phyloP scores from a whole-genome alignment of 2,888 invertebrate species.

The Lapara coniferarum region DNA sequence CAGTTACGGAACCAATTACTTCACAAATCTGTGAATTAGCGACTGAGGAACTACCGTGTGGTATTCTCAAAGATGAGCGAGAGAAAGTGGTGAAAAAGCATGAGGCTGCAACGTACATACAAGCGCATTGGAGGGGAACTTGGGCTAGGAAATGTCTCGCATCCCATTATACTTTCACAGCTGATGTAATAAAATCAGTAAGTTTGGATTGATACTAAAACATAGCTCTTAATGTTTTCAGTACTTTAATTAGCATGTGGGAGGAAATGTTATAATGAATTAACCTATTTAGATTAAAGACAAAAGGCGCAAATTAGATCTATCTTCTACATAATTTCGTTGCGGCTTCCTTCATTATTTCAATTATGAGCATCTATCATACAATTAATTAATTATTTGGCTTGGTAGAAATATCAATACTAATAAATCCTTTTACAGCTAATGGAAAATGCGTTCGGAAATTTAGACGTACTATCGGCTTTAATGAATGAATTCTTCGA shows the following conservation, averaged over 20 bases:
- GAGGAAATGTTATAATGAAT: too few relatives aligned
- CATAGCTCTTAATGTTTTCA: not conserved
- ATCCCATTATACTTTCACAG: conserved; percentile 41
- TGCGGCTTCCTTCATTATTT: not conserved
- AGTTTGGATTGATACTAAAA: conserved; percentile 36
- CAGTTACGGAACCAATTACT: conserved; percentile 42
- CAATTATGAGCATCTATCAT: too few relatives aligned
- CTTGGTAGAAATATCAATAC: not conserved
- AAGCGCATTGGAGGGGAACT: conserved; percentile 69
- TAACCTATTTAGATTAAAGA: too few relatives aligned
- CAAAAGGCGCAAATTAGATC: too few relatives aligned
- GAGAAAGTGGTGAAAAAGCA: conserved; percentile 59
- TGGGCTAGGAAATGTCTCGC: conserved; percentile 64
- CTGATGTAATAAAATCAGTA: conserved; percentile 63
- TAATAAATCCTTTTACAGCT: conserved; percentile 49
- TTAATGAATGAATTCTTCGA: conserved; percentile 74
- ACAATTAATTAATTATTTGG: too few relatives aligned
- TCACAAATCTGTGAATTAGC: conserved; percentile 67
- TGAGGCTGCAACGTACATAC: conserved; percentile 67
- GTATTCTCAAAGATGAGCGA: conserved; percentile 62
- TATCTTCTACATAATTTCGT: not conserved
- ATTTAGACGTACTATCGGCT: conserved; percentile 58
- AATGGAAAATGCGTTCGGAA: conserved; percentile 68
- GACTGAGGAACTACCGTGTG: conserved; percentile 63
- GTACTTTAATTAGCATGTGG: too few relatives aligned